A percentile compares a stretch with the other conserved stretches of the same genome.
phyloP scores from a whole-genome alignment of 1,140 invertebrate genomes.

The Cherax quadricarinatus region DNA sequence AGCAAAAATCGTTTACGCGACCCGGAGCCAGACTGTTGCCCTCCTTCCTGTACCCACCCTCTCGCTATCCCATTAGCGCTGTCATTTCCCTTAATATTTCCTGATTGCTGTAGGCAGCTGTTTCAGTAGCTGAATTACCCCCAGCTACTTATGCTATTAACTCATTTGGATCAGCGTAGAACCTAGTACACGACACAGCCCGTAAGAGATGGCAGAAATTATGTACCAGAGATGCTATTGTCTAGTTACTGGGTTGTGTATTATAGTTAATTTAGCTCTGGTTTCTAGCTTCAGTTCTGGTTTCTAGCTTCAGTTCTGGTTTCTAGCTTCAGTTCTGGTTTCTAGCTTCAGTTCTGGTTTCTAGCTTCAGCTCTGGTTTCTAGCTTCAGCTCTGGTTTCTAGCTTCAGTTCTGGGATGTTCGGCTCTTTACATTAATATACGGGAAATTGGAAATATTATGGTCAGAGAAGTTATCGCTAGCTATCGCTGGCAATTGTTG shows the following conservation, averaged over 20 bases:
- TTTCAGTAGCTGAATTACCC: conserved; percentile 33
- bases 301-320: too few relatives aligned
- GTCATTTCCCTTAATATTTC: conserved; percentile 49
- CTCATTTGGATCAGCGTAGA: conserved; percentile 43
- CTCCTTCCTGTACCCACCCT: background rate
- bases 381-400: too few relatives aligned
- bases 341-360: too few relatives aligned
- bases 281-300: too few relatives aligned
- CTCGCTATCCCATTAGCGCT: conserved; percentile 30
- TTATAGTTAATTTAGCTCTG: background rate
- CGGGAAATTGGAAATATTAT: too few relatives aligned
- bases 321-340: too few relatives aligned
- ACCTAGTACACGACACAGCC: background rate
- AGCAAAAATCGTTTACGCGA: background rate
- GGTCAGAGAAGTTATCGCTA: too few relatives aligned
- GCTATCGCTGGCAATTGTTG: too few relatives aligned
- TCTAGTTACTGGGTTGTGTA: background rate
- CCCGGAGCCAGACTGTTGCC: background rate
- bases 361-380: too few relatives aligned
- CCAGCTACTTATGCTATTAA: conserved; percentile 46
- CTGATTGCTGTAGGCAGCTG: conserved; percentile 42
- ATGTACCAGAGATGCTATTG: background rate
- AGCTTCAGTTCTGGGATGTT: too few relatives aligned
- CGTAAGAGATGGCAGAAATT: background rate
- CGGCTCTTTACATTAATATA: too few relatives aligned